Evolutionary conservation across 2,113 vertebrate species (phyloP).

Genomic region (Origma solitaria): DNA sequence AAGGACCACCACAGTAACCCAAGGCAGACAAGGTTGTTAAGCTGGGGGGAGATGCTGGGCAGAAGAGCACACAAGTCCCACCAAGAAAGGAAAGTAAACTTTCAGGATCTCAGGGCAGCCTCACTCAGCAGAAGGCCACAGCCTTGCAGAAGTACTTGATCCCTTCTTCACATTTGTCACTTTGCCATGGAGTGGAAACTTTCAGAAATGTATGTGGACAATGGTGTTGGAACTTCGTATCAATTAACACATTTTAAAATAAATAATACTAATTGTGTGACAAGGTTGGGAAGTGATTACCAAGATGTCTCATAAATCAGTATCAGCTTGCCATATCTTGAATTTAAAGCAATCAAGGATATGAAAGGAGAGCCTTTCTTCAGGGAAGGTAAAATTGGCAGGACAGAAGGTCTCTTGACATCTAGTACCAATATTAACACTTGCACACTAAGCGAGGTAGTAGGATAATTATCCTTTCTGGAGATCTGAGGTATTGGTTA

Average conservation of each 20-base stretch:
- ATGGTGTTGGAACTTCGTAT: neutral
- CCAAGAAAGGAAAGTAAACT: neutral
- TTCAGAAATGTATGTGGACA: fast-evolving
- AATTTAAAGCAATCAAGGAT: neutral
- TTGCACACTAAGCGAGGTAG: fast-evolving
- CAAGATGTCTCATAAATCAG: neutral
- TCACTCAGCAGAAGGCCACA: neutral
- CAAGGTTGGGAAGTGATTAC: neutral
- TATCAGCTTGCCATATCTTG: neutral
- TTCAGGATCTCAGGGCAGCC: neutral
- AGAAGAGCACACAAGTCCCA: neutral
- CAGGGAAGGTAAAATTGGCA: neutral
- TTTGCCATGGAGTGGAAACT: fast-evolving
- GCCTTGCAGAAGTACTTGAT: too few species aligned
- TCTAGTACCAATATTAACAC: neutral
- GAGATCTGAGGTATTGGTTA: neutral
- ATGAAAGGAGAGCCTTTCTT: neutral
- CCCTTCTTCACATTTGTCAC: neutral
- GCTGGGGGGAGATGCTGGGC: neutral
- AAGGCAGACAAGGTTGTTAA: neutral
- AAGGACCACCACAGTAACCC: neutral
- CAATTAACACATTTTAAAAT: neutral
- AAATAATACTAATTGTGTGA: neutral
- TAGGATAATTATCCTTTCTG: neutral
- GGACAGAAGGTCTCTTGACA: neutral